phyloP scores from a whole-genome alignment of 2,797 vertebrate genomes.

The Pangasius macronema region DNA sequence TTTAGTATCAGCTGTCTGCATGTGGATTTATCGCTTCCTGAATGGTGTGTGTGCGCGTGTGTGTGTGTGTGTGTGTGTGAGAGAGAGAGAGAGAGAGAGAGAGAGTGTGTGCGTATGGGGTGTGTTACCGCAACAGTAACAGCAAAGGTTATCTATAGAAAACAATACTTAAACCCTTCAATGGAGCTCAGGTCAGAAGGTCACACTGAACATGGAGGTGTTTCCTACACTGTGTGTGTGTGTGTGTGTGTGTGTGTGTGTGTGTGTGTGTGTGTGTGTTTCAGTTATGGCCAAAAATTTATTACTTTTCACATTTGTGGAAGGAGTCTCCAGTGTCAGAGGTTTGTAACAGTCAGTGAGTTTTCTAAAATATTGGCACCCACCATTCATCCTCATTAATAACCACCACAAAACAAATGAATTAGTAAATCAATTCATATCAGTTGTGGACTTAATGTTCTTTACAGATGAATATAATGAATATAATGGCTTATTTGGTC shows the following conservation, averaged over 20 bases:
- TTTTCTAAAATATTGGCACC: not conserved
- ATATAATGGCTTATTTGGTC: too few species aligned
- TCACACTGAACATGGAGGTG: not conserved
- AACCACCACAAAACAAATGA: not conserved
- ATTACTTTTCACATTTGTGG: not conserved
- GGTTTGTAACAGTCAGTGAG: too few species aligned
- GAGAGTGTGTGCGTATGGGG: slow-evolving; percentile 13
- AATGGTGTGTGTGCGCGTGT: slow-evolving; percentile 6
- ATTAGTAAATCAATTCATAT: too few species aligned
- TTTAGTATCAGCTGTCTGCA: not conserved
- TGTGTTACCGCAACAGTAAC: not conserved
- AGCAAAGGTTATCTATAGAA: slow-evolving; percentile 22
- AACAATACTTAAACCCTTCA: not conserved
- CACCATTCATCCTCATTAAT: not conserved
- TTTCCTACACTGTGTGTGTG: not conserved
- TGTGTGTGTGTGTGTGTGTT: not conserved
- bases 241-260: slow-evolving; percentile 4
- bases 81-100: too few species aligned
- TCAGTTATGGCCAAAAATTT: not conserved
- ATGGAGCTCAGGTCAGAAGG: not conserved
- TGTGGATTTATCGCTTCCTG: slow-evolving; percentile 19
- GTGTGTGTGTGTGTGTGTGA: slow-evolving; percentile 14
- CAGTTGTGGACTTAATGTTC: too few species aligned
- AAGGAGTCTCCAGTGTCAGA: not conserved
- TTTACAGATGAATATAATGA: too few species aligned